These are phyloP conservation scores for Potamarius usumacintae DNA, from an alignment of 2,113 vertebrate species.

Conservation along the genomic window DNA sequence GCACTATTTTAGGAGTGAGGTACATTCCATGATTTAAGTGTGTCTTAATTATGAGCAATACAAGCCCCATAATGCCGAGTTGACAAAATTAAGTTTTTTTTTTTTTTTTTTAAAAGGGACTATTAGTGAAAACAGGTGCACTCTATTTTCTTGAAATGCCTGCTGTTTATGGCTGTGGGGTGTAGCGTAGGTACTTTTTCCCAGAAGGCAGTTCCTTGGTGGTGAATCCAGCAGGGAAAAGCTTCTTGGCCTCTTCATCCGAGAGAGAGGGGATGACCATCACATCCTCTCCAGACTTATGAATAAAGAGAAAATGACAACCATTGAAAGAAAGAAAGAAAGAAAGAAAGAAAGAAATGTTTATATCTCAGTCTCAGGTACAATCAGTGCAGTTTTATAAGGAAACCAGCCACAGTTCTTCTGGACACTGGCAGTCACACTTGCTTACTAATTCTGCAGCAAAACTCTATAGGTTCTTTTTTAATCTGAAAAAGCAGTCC, in stretches of 20 bases:
- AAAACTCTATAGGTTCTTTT: too few species aligned
- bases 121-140: not conserved
- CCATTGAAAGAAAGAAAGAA: not conserved
- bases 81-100: not conserved
- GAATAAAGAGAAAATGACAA: not conserved
- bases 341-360: too few species aligned
- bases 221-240: constrained; percentile 86
- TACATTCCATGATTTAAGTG: not conserved
- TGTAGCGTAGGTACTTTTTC: constrained; percentile 93
- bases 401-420: too few species aligned
- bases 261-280: constrained; percentile 91
- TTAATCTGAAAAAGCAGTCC: too few species aligned
- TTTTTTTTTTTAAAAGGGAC: too few species aligned
- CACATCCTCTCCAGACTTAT: constrained; percentile 83
- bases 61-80: not conserved
- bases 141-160: not conserved
- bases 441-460: too few species aligned
- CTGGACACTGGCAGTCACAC: too few species aligned
- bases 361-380: too few species aligned
- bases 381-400: too few species aligned
- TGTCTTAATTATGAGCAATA: too few species aligned
- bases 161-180: constrained; percentile 75
- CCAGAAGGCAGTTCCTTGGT: constrained; percentile 89
- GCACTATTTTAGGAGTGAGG: constrained; percentile 46
- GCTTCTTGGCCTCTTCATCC: constrained; percentile 81